Evolutionary conservation across 2,113 vertebrate genomes (phyloP).

Genomic region (Oreochromis tanganicae): DNA sequence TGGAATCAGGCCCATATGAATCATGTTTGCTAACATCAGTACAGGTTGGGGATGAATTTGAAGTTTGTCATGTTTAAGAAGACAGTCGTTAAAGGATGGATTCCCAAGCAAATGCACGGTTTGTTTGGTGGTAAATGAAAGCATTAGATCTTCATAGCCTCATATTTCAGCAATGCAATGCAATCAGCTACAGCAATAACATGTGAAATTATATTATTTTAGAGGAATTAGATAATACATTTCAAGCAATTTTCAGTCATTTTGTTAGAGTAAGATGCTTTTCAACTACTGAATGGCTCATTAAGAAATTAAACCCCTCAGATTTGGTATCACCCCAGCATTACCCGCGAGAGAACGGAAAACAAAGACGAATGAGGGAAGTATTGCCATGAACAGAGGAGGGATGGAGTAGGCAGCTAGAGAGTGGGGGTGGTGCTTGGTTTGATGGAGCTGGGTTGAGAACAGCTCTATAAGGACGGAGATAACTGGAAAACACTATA

Average conservation of each 20-base stretch:
- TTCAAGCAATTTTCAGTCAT: not conserved
- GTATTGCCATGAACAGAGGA: conserved; percentile 22
- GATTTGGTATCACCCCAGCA: not conserved
- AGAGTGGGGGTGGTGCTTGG: conserved; percentile 46
- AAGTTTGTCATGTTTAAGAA: not conserved
- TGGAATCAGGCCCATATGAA: not conserved
- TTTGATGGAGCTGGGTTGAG: conserved; percentile 53
- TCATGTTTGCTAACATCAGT: not conserved
- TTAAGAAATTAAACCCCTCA: conserved; percentile 17
- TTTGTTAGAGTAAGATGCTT: not conserved
- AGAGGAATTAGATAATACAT: not conserved
- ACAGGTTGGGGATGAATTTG: not conserved
- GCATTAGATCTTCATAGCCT: not conserved
- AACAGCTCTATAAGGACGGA: conserved; percentile 57
- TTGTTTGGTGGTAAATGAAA: not conserved
- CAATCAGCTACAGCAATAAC: not conserved
- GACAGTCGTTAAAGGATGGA: not conserved
- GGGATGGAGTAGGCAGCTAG: conserved; percentile 28
- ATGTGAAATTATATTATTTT: not conserved
- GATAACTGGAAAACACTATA: conserved; percentile 66
- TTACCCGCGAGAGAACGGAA: conserved; percentile 4
- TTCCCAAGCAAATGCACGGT: not conserved
- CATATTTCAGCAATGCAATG: not conserved
- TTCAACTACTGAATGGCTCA: not conserved
- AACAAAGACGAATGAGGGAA: conserved; percentile 35